Evolutionary conservation across 2,888 invertebrate genomes (phyloP), one percentile per base, ranked within the genome.

Genomic region (Dasypogon diadema): DNA sequence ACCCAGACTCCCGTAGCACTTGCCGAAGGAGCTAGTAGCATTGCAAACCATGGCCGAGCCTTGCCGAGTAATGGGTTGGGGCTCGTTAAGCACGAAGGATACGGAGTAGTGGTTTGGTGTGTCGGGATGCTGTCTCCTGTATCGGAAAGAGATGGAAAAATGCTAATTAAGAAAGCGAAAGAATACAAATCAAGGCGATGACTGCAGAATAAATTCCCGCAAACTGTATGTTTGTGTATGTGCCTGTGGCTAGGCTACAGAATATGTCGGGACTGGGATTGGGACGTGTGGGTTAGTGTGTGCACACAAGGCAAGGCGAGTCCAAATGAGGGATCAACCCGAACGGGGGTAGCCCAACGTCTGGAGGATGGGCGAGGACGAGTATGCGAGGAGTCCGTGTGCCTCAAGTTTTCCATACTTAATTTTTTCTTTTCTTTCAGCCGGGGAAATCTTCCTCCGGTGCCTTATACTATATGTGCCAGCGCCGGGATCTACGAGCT

Each of bases 161-260:
- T 75, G 68, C 75, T 75, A 75, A 75, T 75, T 75, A 75, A 75
- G 75, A 75, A 75, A 68, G 55, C 75, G 68, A 75, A 75, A 68
- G 75, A 75, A 68, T 75, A 68, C 68, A 75, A 75, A 75, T 75
- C 68, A 75, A 75, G 75, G 56, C 65, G 75, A 68, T 75, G 75
- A 74, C 74, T 74, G 74, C 56, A 73, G 56, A 56, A 56, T 73
- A 73, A 73, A 73, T 73, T 73, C 56, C 73, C 56, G 55, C 55
- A 73, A 73, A 56, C 42, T 18, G 22, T 12, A 21, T 34, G 16
- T 22, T 22, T 16, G 37, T 73, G 56, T 55, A 42, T 26, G 73
- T 54, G 42, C 56, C 55, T 55, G 26, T 58, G 26, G 14, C 26
- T 18, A 55, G 34, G 18, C 34, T 24, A 24, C 30, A 26, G 56